These are phyloP conservation scores for Zelleria hepariella DNA, from an alignment of 2,888 invertebrate species.

Conservation along the genomic window DNA sequence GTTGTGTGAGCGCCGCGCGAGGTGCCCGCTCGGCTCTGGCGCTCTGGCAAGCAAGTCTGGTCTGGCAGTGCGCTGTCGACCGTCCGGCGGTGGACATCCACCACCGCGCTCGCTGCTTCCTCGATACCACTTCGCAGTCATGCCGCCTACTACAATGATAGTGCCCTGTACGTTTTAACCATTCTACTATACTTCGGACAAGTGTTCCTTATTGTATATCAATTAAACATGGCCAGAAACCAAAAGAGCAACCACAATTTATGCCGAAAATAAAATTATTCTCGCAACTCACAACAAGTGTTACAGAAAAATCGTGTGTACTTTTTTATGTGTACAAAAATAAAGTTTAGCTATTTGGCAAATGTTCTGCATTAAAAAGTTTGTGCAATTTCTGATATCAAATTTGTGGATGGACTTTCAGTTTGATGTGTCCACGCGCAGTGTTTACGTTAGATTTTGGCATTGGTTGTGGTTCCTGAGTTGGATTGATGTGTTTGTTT, in stretches of 20 bases:
- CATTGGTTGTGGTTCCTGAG: slow-evolving; percentile 55
- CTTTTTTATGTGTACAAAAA: slow-evolving; percentile 25
- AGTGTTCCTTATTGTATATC: neutral
- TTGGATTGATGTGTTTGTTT: slow-evolving; percentile 47
- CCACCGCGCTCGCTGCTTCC: slow-evolving; percentile 38
- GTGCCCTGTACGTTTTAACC: slow-evolving; percentile 58
- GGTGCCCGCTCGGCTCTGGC: no score
- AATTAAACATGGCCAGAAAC: neutral
- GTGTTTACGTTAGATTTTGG: slow-evolving; percentile 64
- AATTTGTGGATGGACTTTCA: neutral
- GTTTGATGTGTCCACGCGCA: slow-evolving; percentile 32
- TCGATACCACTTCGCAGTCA: slow-evolving; percentile 34
- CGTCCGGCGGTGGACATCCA: slow-evolving; percentile 59
- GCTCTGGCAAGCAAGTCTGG: no score
- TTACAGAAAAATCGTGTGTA: neutral
- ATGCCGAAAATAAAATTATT: neutral
- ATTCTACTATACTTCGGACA: neutral
- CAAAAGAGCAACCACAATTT: neutral
- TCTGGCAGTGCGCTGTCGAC: slow-evolving; percentile 60
- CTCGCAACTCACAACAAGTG: neutral
- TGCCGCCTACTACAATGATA: slow-evolving; percentile 69
- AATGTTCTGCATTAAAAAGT: slow-evolving; percentile 30
- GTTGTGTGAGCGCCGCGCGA: slow-evolving; percentile 22
- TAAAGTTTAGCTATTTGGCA: slow-evolving; percentile 23
- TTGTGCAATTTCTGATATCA: slow-evolving; percentile 30